Percentiles rank a stretch among this genome's conserved stretches.
These are phyloP conservation scores for Drosophila arawakana DNA, from an alignment of 1,140 invertebrate species.

Conservation along the genomic window DNA sequence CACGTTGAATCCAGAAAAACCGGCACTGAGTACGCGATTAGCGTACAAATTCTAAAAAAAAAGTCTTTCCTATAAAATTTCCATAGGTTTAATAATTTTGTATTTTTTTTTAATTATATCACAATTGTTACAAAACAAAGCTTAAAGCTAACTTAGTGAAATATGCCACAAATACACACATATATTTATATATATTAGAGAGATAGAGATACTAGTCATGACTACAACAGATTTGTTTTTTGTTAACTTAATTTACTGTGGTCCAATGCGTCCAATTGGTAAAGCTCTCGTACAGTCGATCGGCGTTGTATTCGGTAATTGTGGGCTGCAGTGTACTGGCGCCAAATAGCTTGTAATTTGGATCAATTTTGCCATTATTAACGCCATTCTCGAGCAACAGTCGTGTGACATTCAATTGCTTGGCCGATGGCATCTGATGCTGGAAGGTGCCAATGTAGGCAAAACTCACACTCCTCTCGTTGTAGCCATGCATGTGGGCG, in stretches of 20 bases:
- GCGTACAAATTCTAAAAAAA: constrained; percentile 1
- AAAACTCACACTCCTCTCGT: constrained; percentile 86
- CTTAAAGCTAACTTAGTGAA: constrained; percentile 55
- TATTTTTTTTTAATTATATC: constrained; percentile 64
- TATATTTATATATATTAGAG: neutral
- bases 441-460: constrained; percentile 87
- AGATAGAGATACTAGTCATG: constrained; percentile 51
- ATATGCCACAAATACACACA: constrained; percentile 67
- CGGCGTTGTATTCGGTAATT: constrained; percentile 88
- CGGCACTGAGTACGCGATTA: constrained; percentile 5
- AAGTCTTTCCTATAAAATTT: constrained; percentile 24
- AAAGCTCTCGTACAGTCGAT: constrained; percentile 86
- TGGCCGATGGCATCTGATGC: constrained; percentile 83
- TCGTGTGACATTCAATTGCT: constrained; percentile 86
- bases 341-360: constrained; percentile 87
- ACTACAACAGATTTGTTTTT: constrained; percentile 4
- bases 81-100: neutral
- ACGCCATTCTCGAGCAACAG: constrained; percentile 87
- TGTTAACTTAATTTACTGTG: constrained; percentile 83
- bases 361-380: constrained; percentile 85
- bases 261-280: constrained; percentile 86
- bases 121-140: constrained; percentile 56
- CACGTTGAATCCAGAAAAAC: constrained; percentile 26
- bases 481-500: constrained; percentile 87
- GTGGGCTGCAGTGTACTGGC: constrained; percentile 87